Evolutionary conservation across 2,113 vertebrate species (phyloP).

Genomic region (Apteryx owenii): DNA sequence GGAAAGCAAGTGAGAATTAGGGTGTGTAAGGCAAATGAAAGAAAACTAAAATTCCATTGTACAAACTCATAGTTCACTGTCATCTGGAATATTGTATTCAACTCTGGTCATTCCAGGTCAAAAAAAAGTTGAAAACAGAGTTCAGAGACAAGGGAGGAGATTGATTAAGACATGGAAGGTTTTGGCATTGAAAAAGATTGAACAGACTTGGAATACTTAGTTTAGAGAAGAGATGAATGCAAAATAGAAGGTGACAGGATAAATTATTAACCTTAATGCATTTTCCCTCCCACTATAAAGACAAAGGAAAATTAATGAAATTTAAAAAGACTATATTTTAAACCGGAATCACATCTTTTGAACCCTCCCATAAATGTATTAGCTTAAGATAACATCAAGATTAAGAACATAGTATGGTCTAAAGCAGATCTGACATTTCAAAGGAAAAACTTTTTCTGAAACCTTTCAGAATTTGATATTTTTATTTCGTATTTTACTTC

Average conservation of each 20-base stretch:
- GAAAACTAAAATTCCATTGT: background rate
- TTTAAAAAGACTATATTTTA: background rate
- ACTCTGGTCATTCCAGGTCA: background rate
- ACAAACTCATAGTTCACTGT: background rate
- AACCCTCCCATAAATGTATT: rapidly evolving
- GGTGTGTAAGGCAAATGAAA: background rate
- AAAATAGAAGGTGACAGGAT: background rate
- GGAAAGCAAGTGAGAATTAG: background rate
- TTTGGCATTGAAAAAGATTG: background rate
- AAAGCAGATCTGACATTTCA: background rate
- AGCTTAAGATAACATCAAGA: background rate
- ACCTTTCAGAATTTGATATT: background rate
- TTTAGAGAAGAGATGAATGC: background rate
- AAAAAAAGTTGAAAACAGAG: background rate
- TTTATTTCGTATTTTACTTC: background rate
- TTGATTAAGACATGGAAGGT: background rate
- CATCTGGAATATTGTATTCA: background rate
- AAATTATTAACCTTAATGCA: background rate
- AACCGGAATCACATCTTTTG: background rate
- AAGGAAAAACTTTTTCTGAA: background rate
- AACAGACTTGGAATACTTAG: background rate
- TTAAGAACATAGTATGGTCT: background rate
- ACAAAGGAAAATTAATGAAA: background rate
- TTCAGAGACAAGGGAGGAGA: background rate
- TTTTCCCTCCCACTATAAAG: background rate